These are phyloP conservation scores for Nasua narica DNA, from an alignment of 2,797 vertebrate genomes.

Conservation along the genomic window DNA sequence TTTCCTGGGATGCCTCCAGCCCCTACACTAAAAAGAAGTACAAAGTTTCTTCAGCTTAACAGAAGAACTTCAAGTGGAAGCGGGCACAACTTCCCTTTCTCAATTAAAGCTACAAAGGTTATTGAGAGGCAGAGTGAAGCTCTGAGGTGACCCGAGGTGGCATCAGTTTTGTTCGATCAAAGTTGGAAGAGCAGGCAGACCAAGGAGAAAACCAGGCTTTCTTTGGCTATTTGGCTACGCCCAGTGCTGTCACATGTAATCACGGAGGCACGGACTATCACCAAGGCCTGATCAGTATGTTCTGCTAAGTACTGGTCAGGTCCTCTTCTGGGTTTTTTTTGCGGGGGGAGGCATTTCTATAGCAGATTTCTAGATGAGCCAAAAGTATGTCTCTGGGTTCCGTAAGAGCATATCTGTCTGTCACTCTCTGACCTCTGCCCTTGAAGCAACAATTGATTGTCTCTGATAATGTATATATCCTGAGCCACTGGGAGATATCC, in stretches of 20 bases:
- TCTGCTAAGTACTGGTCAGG: not conserved
- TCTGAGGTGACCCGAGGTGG: not conserved
- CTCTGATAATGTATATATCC: constrained; percentile 23
- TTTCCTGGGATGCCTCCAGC: constrained; percentile 3
- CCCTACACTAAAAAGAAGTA: constrained; percentile 41
- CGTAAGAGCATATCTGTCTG: not conserved
- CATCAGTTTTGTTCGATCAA: constrained; percentile 22
- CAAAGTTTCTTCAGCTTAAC: constrained; percentile 7
- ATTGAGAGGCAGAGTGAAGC: constrained; percentile 16
- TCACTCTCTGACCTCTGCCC: not conserved
- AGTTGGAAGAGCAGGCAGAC: constrained; percentile 8
- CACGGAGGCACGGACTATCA: not conserved
- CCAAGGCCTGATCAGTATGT: not conserved
- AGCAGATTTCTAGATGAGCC: constrained; percentile 25
- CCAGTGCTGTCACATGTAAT: constrained; percentile 1
- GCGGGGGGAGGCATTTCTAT: not conserved
- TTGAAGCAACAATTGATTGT: constrained; percentile 47
- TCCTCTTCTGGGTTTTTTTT: not conserved
- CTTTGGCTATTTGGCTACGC: not conserved
- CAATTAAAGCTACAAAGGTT: constrained; percentile 26
- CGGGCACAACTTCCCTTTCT: constrained; percentile 36
- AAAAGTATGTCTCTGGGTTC: constrained; percentile 5
- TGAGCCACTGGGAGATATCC: constrained; percentile 34
- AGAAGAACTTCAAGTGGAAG: constrained; percentile 54
- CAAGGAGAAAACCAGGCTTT: constrained; percentile 37